phyloP scores from a whole-genome alignment of 2,113 vertebrate genomes.

The Cervus canadensis region DNA sequence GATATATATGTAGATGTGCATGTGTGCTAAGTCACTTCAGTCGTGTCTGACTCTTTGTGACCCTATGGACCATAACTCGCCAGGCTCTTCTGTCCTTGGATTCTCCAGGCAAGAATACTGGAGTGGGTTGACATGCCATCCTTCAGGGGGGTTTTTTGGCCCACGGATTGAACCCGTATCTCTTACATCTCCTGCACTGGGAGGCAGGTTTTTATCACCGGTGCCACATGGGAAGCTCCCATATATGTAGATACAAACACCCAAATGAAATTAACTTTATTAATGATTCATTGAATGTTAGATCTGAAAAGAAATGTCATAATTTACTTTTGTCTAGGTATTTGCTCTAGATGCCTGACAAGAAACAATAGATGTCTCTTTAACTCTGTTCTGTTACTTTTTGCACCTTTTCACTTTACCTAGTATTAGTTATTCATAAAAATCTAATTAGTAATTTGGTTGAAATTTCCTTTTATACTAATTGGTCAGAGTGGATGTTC shows the following conservation, averaged over 20 bases:
- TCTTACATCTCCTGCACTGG: not conserved
- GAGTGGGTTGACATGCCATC: not conserved
- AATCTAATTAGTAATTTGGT: conserved; percentile 17
- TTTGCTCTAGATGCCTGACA: not conserved
- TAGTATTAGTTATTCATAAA: conserved; percentile 24
- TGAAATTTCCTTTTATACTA: not conserved
- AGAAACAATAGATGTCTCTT: not conserved
- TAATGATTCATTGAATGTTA: not conserved
- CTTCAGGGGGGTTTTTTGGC: not conserved
- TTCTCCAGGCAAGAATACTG: not conserved
- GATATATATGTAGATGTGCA: not conserved
- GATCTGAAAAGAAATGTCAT: not conserved
- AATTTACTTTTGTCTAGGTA: not conserved
- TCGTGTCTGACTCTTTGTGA: not conserved
- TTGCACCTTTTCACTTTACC: conserved; percentile 27
- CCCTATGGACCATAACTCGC: not conserved
- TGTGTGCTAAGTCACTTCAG: not conserved
- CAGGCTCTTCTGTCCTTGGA: not conserved
- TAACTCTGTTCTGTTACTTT: not conserved
- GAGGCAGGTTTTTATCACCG: not conserved
- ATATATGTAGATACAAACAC: not conserved
- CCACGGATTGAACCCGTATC: not conserved
- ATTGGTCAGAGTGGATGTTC: not conserved
- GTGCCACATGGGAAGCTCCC: not conserved
- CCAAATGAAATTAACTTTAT: not conserved